Percentiles rank a stretch among this genome's conserved stretches.
phyloP scores from a whole-genome alignment of 30 jellyfish, hydroid and myxozoan genomes.

The Aurelia aurita region DNA sequence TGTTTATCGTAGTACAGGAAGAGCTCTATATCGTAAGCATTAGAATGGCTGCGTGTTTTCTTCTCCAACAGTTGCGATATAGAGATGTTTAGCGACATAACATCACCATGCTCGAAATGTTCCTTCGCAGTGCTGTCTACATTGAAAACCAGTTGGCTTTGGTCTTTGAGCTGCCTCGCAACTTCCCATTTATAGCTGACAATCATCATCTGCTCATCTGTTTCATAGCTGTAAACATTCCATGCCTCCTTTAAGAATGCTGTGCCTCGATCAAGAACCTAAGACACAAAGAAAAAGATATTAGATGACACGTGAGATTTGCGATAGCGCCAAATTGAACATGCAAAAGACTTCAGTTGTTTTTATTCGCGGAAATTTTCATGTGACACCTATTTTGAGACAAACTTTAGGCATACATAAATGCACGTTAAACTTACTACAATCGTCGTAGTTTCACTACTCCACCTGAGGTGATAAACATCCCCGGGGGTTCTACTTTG shows the following conservation, averaged over 20 bases:
- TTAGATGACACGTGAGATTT: no score
- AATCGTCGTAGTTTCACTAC: no score
- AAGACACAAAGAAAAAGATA: not conserved
- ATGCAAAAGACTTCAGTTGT: no score
- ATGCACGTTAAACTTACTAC: no score
- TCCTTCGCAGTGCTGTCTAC: not conserved
- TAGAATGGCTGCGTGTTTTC: not conserved
- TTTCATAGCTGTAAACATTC: conserved; percentile 8
- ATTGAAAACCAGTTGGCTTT: not conserved
- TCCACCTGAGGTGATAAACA: no score
- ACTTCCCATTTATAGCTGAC: not conserved
- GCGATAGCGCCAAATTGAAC: no score
- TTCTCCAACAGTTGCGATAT: conserved; percentile 1
- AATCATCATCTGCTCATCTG: conserved; percentile 8
- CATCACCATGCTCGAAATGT: conserved; percentile 6
- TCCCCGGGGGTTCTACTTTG: no score
- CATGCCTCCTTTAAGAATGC: not conserved
- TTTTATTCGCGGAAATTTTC: no score
- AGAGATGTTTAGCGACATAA: not conserved
- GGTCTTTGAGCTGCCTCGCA: conserved; percentile 5
- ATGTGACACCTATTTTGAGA: no score
- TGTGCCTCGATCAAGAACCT: conserved; percentile 17
- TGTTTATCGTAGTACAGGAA: not conserved
- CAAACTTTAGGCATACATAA: no score
- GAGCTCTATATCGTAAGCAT: conserved; percentile 2